phyloP scores from a whole-genome alignment of 2,113 vertebrate species.

The Rhadina sibilatrix region DNA sequence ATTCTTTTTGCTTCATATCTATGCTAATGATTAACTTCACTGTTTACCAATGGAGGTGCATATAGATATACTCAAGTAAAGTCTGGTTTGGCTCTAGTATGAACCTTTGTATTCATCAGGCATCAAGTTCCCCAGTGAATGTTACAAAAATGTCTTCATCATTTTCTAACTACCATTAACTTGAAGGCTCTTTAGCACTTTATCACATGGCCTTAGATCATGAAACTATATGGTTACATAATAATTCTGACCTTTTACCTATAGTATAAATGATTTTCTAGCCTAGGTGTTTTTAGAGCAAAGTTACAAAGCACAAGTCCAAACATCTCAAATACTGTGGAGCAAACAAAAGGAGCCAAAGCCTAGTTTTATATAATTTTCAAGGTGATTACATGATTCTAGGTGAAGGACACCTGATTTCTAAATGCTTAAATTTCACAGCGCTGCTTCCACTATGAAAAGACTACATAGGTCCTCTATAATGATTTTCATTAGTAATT shows the following conservation, averaged over 20 bases:
- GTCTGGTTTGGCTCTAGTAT: neutral
- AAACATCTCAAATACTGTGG: neutral
- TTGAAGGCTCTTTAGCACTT: neutral
- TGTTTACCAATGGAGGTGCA: neutral
- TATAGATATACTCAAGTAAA: neutral
- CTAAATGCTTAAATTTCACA: neutral
- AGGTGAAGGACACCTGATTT: neutral
- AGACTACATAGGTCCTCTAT: neutral
- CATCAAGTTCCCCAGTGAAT: neutral
- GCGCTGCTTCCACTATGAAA: neutral
- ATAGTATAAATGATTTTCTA: neutral
- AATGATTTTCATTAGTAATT: neutral
- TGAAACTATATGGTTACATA: neutral
- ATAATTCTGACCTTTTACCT: neutral
- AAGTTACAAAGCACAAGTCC: neutral
- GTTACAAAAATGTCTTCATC: neutral
- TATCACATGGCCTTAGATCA: neutral
- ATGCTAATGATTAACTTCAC: neutral
- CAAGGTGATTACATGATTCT: neutral
- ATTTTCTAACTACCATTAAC: neutral
- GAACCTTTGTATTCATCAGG: neutral
- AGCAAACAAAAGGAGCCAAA: neutral
- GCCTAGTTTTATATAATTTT: neutral
- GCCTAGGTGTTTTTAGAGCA: neutral
- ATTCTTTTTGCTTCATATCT: neutral